Conservation (phyloP, 1,140 invertebrate genomes). For the Ips nitidus region DNA sequence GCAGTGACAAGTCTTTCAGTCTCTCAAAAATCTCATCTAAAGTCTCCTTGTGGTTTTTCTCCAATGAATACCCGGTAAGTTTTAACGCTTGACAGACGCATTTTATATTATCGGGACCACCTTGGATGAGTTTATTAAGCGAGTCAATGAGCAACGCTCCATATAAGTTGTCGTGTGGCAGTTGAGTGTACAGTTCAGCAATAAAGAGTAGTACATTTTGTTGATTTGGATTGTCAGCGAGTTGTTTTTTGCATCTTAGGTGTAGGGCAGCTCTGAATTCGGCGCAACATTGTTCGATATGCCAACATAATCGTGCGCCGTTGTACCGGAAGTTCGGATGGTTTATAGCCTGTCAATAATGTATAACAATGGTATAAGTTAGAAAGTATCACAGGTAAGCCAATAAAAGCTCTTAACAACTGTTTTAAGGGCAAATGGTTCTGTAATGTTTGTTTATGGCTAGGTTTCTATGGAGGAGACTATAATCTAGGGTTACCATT, state of each 20-base stretch:
- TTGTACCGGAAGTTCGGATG: slow-evolving; percentile 48
- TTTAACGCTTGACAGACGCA: slow-evolving; percentile 60
- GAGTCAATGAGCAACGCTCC: slow-evolving; percentile 43
- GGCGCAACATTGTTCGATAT: slow-evolving; percentile 44
- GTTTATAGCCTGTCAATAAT: slow-evolving; percentile 40
- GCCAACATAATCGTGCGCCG: slow-evolving; percentile 46
- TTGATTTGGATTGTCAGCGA: slow-evolving; percentile 42
- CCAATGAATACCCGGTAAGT: slow-evolving; percentile 48
- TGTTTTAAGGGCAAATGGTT: neutral
- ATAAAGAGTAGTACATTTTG: slow-evolving; percentile 47
- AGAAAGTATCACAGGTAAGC: slow-evolving; percentile 1
- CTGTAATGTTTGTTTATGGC: too few species aligned
- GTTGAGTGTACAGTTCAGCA: slow-evolving; percentile 48
- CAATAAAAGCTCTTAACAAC: neutral
- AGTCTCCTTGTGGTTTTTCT: slow-evolving; percentile 43
- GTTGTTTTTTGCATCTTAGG: slow-evolving; percentile 43
- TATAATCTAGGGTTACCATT: neutral
- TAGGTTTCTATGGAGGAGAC: too few species aligned
- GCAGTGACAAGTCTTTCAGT: slow-evolving; percentile 32
- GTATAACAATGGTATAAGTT: slow-evolving; percentile 21
- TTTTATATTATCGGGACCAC: slow-evolving; percentile 55
- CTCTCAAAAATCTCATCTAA: slow-evolving; percentile 45
- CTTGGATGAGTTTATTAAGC: slow-evolving; percentile 42
- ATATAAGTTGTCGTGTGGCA: slow-evolving; percentile 45
- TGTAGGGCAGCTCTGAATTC: slow-evolving; percentile 45